phyloP scores from a whole-genome alignment of 2,797 vertebrate species.

The Semaprochilodus insignis region DNA sequence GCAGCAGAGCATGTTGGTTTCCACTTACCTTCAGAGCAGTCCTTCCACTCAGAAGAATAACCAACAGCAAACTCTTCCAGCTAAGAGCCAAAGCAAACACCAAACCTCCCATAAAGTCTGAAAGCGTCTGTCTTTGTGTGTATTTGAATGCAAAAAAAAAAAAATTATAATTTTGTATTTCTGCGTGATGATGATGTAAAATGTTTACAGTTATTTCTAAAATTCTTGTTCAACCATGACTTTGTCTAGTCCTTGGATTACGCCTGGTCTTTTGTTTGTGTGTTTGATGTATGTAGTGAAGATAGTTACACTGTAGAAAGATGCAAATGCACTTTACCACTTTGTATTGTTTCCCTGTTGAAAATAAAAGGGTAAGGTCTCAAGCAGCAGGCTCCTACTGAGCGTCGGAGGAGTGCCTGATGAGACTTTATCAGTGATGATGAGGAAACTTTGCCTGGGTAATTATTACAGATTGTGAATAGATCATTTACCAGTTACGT shows the following conservation, averaged over 20 bases:
- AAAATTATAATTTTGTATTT: neutral
- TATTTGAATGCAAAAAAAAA: neutral
- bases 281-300: neutral
- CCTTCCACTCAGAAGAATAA: neutral
- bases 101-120: neutral
- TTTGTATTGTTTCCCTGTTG: neutral
- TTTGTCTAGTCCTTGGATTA: neutral
- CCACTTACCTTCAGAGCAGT: neutral
- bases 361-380: neutral
- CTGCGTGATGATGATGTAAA: neutral
- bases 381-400: too few species aligned
- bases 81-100: neutral
- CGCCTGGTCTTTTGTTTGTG: neutral
- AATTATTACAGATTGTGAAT: neutral
- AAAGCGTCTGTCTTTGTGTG: neutral
- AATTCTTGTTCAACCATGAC: neutral
- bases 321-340: neutral
- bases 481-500: conserved; percentile 6
- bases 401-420: too few species aligned
- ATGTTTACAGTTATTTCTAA: neutral
- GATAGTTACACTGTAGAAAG: neutral
- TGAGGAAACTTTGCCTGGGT: conserved; percentile 2
- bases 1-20: neutral
- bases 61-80: neutral
- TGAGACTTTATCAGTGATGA: neutral